phyloP scores from a whole-genome alignment of 1,140 invertebrate genomes.

The Andrena cerasifolii region DNA sequence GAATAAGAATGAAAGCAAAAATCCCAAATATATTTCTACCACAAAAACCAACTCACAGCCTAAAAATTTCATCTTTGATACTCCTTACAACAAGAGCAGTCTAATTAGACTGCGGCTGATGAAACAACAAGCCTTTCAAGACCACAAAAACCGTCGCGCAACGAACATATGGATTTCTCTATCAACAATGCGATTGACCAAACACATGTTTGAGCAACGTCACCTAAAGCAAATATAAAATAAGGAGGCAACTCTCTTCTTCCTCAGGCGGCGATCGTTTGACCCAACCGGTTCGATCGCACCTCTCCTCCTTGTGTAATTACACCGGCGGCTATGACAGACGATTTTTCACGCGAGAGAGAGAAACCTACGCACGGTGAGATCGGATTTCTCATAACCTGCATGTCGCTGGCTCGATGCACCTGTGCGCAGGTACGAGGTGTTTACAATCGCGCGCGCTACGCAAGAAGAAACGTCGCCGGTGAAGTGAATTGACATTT shows the following conservation, averaged over 20 bases:
- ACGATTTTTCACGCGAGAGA: slow-evolving; percentile 10
- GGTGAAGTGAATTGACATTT: slow-evolving; percentile 17
- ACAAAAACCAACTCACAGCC: too few relatives aligned
- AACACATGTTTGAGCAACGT: not conserved
- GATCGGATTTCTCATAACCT: slow-evolving; percentile 70
- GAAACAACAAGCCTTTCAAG: not conserved
- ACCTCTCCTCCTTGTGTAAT: slow-evolving; percentile 50
- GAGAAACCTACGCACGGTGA: slow-evolving; percentile 65
- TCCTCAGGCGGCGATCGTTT: slow-evolving; percentile 33
- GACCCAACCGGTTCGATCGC: slow-evolving; percentile 68
- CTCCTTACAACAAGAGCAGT: too few relatives aligned
- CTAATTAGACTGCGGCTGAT: not conserved
- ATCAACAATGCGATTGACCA: not conserved
- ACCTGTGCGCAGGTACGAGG: slow-evolving; percentile 16
- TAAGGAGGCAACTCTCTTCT: not conserved
- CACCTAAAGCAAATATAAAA: too few relatives aligned
- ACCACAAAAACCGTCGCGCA: not conserved
- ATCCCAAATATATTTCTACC: too few relatives aligned
- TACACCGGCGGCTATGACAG: slow-evolving; percentile 22
- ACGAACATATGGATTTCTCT: not conserved
- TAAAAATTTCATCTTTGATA: too few relatives aligned
- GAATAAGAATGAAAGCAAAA: too few relatives aligned
- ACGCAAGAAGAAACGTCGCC: not conserved
- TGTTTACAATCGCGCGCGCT: slow-evolving; percentile 38
- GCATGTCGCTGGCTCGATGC: slow-evolving; percentile 10